Evolutionary conservation across 2,888 invertebrate species (phyloP).

Genomic region (Drosophila anomalipes): DNA sequence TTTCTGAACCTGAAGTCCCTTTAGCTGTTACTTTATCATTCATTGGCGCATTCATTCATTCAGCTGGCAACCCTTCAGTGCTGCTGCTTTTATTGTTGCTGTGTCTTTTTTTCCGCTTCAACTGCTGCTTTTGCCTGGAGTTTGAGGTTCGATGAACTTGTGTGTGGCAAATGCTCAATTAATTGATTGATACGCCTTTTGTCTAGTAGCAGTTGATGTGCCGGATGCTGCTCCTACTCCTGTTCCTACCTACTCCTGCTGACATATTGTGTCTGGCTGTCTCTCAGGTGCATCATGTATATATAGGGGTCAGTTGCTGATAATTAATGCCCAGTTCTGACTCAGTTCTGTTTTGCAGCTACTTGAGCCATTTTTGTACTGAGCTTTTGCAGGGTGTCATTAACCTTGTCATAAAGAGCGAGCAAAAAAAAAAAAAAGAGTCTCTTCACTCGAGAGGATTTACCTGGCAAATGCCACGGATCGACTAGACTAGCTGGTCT

Average conservation of each 20-base stretch:
- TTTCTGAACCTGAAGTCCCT: constrained; percentile 3
- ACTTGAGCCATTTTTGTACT: constrained; percentile 12
- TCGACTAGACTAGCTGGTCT: constrained; percentile 61
- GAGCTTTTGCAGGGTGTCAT: constrained; percentile 51
- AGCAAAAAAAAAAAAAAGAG: constrained; percentile 6
- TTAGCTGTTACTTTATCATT: not conserved
- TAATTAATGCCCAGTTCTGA: constrained; percentile 51
- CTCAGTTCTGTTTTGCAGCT: constrained; percentile 1
- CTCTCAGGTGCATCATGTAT: constrained; percentile 29
- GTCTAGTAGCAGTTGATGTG: constrained; percentile 30
- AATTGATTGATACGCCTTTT: constrained; percentile 77
- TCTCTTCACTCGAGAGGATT: constrained; percentile 11
- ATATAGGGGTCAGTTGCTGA: constrained; percentile 68
- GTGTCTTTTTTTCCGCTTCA: constrained; percentile 45
- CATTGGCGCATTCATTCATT: not conserved
- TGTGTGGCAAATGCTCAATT: constrained; percentile 66
- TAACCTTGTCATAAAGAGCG: constrained; percentile 81
- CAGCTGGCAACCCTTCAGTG: constrained; percentile 44
- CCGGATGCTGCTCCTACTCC: constrained; percentile 22
- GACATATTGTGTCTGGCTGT: constrained; percentile 30
- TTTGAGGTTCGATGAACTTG: constrained; percentile 78
- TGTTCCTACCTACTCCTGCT: constrained; percentile 9
- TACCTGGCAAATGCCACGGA: constrained; percentile 49
- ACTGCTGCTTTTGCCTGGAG: constrained; percentile 33
- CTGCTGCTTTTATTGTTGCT: constrained; percentile 27